Percentiles rank a stretch among this genome's conserved stretches.
These are phyloP conservation scores for Machimus rusticus DNA, from an alignment of 2,888 invertebrate species.

Conservation along the genomic window DNA sequence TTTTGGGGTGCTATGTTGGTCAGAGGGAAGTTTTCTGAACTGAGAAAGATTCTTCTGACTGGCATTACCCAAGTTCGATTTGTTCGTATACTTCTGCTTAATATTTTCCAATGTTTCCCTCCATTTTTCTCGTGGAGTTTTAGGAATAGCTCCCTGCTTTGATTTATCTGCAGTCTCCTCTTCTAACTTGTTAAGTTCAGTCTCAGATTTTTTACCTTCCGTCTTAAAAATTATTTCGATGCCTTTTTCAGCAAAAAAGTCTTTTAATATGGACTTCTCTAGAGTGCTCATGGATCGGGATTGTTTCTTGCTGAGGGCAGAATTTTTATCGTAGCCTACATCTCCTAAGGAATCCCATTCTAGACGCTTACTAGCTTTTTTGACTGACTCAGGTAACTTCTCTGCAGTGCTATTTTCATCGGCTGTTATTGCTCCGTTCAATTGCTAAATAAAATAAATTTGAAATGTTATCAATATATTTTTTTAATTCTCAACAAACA, in stretches of 20 bases:
- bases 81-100: conserved; percentile 47
- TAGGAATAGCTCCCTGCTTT: not conserved
- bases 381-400: conserved; percentile 78
- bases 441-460: not conserved
- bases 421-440: not conserved
- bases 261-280: conserved; percentile 58
- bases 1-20: conserved; percentile 42
- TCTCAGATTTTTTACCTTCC: not conserved
- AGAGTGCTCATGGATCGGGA: conserved; percentile 50
- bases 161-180: not conserved
- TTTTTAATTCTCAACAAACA: no score
- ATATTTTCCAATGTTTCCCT: conserved; percentile 48
- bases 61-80: not conserved
- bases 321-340: conserved; percentile 77
- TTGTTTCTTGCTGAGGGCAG: conserved; percentile 64
- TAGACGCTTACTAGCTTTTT: conserved; percentile 75
- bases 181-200: not conserved
- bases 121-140: conserved; percentile 48
- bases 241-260: conserved; percentile 52
- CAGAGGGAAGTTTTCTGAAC: conserved; percentile 12
- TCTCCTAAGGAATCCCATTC: conserved; percentile 92
- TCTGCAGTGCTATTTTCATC: conserved; percentile 51
- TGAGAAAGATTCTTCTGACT: not conserved
- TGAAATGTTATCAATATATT: no score
- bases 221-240: conserved; percentile 47